Conservation (phyloP, 2,113 vertebrate genomes). For the Pelecanoides urinatrix region DNA sequence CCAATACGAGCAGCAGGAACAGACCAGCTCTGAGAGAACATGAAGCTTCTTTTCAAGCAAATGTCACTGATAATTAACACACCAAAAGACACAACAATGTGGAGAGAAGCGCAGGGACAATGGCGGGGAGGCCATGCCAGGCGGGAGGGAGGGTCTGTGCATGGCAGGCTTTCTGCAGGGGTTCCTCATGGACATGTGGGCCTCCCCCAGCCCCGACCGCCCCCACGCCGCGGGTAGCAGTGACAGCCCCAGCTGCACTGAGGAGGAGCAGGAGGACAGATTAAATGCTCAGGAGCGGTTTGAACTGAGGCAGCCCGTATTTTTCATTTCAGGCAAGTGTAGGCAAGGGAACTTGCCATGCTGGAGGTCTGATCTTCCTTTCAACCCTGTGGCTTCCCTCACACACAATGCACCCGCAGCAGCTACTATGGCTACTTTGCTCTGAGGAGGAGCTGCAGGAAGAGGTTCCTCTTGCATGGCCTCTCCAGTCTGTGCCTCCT, state of each 20-base stretch:
- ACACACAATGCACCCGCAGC: background rate
- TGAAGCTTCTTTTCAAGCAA: background rate
- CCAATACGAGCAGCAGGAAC: background rate
- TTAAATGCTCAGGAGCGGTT: background rate
- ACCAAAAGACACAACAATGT: fast-evolving
- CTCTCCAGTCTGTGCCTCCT: background rate
- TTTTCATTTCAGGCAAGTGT: background rate
- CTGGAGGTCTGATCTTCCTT: background rate
- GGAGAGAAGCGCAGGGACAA: background rate
- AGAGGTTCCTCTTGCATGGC: background rate
- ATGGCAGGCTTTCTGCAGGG: background rate
- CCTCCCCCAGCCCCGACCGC: background rate
- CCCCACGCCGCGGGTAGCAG: background rate
- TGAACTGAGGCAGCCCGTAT: background rate
- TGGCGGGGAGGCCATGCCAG: background rate
- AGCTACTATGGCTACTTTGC: background rate
- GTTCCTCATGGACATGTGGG: background rate
- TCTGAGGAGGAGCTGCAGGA: background rate
- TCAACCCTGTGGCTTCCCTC: background rate
- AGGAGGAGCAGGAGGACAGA: background rate
- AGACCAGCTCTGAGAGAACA: background rate
- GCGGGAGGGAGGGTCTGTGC: background rate
- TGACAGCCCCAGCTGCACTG: background rate
- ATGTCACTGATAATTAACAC: background rate
- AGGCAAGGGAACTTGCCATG: background rate